Conservation (phyloP, 1,140 invertebrate species). For the Drosophila sp. region DNA sequence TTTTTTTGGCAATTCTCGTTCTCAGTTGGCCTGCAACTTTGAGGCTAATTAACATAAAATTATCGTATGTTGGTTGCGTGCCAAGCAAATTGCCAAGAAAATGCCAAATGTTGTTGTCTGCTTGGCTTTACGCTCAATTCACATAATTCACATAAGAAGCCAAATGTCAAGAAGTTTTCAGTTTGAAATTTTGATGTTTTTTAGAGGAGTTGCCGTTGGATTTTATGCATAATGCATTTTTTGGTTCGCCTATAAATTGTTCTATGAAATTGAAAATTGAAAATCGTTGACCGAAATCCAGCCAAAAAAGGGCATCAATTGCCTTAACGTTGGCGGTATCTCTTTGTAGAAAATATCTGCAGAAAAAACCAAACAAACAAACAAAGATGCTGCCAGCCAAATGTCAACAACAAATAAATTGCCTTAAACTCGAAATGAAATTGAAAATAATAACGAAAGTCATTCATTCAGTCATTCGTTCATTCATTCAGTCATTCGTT, state of each 20-base stretch:
- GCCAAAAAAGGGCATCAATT: constrained; percentile 65
- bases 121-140: constrained; percentile 56
- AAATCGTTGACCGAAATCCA: constrained; percentile 26
- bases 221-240: constrained; percentile 69
- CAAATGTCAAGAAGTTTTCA: constrained; percentile 70
- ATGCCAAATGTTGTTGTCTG: constrained; percentile 57
- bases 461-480: constrained; percentile 58
- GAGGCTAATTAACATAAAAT: constrained; percentile 73
- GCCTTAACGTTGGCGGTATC: constrained; percentile 47
- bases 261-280: constrained; percentile 60
- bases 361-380: constrained; percentile 25
- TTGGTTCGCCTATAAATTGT: constrained; percentile 43
- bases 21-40: constrained; percentile 36
- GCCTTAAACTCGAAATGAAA: constrained; percentile 53
- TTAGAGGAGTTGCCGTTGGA: constrained; percentile 27
- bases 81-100: constrained; percentile 66
- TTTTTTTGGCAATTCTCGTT: constrained; percentile 17
- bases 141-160: constrained; percentile 14
- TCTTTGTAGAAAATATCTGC: constrained; percentile 46
- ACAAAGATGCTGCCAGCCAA: constrained; percentile 69
- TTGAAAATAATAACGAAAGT: constrained; percentile 79
- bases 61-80: constrained; percentile 59
- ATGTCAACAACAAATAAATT: constrained; percentile 64
- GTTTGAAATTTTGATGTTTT: neutral
- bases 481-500: constrained; percentile 32